Base-by-base conservation (phyloP, 2,888 invertebrate genomes). In the Tyria jacobaeae region DNA sequence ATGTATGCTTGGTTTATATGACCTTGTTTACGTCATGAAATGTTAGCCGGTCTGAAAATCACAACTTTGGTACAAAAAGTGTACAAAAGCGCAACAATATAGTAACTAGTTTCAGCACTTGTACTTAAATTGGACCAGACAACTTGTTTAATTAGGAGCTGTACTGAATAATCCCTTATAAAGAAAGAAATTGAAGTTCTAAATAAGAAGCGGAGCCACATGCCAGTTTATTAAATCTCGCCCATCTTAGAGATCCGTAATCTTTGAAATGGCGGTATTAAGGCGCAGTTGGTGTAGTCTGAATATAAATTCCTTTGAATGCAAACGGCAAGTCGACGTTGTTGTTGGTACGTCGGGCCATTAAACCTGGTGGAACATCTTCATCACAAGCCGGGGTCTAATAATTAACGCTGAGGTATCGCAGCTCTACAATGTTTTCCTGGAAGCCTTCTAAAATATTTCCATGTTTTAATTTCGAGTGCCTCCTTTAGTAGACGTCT, bases 351-450 rank as follows among this genome's bases (percentile, higher is more conserved):
- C 48, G 57, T 51, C 56, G 68, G 62, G 17, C 67, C 70, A 75
- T 73, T 73, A 76, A 68, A 39, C 34, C 24, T 52, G 54, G 34
- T 60, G 57, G 57, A 70, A 59, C 64, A 66, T 68, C 68, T 70
- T 71, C 76, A 75, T 78, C 75, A 71, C 66, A 49, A 61, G 71
- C 66, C 63, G 62, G 71, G 70, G 60, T 68, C 75, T 64, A 62
- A 70, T 70, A 74, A 79, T 79, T 76, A 76, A 73, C 71, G 49
- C 48, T 55, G 64, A 65, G 55, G 60, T 61, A 68, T 68, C 49
- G 59, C 60, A 56, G 54, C 55, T 54, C 57, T 52, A 47, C 59
- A 66, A 63, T 63, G n/a, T n/a, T n/a, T n/a, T n/a, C n/a, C n/a
- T n/a, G 58, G 47, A 66, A 62, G 52, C 31, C 25, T 51, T 51